These are phyloP conservation scores for Cordylochernes scorpioides DNA, from an alignment of 2,888 invertebrate genomes.

Conservation along the genomic window DNA sequence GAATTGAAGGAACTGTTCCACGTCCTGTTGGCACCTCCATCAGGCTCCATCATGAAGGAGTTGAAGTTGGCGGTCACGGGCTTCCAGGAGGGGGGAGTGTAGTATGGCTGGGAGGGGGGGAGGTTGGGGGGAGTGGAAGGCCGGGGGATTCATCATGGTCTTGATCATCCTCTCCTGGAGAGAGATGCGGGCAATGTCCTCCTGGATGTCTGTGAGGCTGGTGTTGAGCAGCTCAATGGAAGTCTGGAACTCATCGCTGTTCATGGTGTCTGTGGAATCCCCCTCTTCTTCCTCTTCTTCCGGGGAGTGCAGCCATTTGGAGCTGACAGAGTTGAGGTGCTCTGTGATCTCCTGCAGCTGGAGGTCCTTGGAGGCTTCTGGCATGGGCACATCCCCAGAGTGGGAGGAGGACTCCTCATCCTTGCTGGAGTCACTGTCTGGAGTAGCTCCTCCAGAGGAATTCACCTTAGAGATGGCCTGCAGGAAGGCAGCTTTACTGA, in stretches of 20 bases:
- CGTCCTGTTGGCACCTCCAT: too few species aligned
- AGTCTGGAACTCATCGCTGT: slow-evolving; percentile 15
- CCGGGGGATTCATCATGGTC: slow-evolving; percentile 4
- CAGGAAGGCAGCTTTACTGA: slow-evolving; percentile 71
- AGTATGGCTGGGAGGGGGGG: too few species aligned
- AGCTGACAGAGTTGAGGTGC: slow-evolving; percentile 9
- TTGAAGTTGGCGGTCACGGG: too few species aligned
- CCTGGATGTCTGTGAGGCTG: slow-evolving; percentile 75
- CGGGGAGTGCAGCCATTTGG: slow-evolving; percentile 9
- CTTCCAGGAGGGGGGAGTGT: too few species aligned
- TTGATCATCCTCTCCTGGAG: slow-evolving; percentile 38
- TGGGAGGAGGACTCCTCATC: too few species aligned
- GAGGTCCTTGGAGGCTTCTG: slow-evolving; percentile 2
- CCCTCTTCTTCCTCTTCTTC: too few species aligned
- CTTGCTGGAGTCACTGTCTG: slow-evolving; percentile 13
- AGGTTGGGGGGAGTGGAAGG: background rate
- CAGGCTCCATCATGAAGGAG: too few species aligned
- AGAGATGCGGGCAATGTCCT: slow-evolving; percentile 66
- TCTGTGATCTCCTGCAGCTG: slow-evolving; percentile 8
- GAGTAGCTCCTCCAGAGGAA: slow-evolving; percentile 5
- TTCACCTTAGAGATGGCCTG: slow-evolving; percentile 16
- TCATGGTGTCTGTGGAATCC: slow-evolving; percentile 1
- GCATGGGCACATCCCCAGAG: slow-evolving; percentile 6
- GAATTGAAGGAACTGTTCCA: too few species aligned
- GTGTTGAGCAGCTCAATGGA: slow-evolving; percentile 36